Evolutionary conservation across 2,888 invertebrate genomes (phyloP).

Genomic region (Stegana nigrithorax): DNA sequence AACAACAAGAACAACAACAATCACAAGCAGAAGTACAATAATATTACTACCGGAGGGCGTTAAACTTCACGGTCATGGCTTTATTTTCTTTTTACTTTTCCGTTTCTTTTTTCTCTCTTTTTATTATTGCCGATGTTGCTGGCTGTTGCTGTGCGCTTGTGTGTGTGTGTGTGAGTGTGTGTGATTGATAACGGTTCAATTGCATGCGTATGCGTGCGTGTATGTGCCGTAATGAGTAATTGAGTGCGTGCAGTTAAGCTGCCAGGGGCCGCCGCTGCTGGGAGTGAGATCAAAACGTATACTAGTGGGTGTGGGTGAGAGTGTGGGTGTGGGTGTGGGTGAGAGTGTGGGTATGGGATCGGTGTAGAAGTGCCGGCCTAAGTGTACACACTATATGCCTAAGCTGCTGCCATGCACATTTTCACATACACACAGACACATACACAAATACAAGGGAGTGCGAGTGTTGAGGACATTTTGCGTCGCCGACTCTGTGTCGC

Average conservation of each 20-base stretch:
- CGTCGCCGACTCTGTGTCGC: too few species aligned
- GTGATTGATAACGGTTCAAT: conserved; percentile 31
- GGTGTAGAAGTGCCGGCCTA: too few species aligned
- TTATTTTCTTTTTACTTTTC: conserved; percentile 37
- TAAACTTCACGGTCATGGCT: conserved; percentile 63
- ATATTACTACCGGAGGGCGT: conserved; percentile 53
- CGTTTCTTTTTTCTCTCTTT: background rate
- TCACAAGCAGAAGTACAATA: conserved; percentile 30
- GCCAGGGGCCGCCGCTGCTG: background rate
- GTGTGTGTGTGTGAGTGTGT: background rate
- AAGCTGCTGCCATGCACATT: too few species aligned
- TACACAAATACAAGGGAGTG: too few species aligned
- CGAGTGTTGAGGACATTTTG: too few species aligned
- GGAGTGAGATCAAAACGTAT: conserved; percentile 12
- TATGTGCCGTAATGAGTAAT: background rate
- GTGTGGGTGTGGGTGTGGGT: conserved; percentile 5
- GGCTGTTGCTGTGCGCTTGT: background rate
- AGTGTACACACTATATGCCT: too few species aligned
- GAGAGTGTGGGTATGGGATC: conserved; percentile 34
- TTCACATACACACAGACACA: background rate
- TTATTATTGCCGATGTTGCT: background rate
- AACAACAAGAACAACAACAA: conserved; percentile 13
- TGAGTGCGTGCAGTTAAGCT: background rate
- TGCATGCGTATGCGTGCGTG: background rate
- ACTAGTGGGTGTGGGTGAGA: conserved; percentile 9